phyloP scores from a whole-genome alignment of 2,888 invertebrate species.

The Caenorhabditis plicata region DNA sequence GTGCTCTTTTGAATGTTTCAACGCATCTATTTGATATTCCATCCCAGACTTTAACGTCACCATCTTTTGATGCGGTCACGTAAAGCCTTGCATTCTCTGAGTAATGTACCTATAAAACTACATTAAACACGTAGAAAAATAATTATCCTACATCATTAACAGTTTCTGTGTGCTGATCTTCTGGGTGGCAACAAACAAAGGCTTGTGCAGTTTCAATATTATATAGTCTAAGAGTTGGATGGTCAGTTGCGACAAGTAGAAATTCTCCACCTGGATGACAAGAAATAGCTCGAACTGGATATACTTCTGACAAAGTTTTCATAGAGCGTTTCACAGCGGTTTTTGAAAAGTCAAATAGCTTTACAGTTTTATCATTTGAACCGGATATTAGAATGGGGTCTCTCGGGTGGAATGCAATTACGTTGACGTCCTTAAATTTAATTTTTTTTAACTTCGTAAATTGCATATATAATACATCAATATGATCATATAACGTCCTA shows the following conservation, averaged over 20 bases:
- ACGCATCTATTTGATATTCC: conserved; percentile 89
- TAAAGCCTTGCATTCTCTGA: conserved; percentile 76
- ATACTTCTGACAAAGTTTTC: conserved; percentile 83
- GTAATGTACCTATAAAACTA: conserved; percentile 69
- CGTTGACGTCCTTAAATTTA: conserved; percentile 79
- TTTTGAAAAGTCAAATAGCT: conserved; percentile 95
- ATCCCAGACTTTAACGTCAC: conserved; percentile 93
- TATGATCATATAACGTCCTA: conserved; percentile 92
- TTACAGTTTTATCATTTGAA: conserved; percentile 87
- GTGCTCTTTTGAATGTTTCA: conserved; percentile 88
- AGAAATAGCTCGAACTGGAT: conserved; percentile 83
- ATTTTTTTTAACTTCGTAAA: background rate
- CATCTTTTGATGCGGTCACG: conserved; percentile 88
- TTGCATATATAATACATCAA: conserved; percentile 71
- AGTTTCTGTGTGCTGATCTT: conserved; percentile 70
- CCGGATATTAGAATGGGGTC: conserved; percentile 93
- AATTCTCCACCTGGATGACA: conserved; percentile 95
- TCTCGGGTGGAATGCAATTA: conserved; percentile 91
- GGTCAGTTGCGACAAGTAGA: conserved; percentile 87
- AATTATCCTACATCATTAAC: conserved; percentile 68
- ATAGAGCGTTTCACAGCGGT: conserved; percentile 97
- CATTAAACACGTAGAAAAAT: background rate
- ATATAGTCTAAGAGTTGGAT: conserved; percentile 81
- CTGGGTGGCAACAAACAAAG: conserved; percentile 84
- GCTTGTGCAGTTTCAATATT: conserved; percentile 93